These are phyloP conservation scores for Actinernus sp. DNA, from an alignment of 92 coral and sea anemone species.

Conservation along the genomic window DNA sequence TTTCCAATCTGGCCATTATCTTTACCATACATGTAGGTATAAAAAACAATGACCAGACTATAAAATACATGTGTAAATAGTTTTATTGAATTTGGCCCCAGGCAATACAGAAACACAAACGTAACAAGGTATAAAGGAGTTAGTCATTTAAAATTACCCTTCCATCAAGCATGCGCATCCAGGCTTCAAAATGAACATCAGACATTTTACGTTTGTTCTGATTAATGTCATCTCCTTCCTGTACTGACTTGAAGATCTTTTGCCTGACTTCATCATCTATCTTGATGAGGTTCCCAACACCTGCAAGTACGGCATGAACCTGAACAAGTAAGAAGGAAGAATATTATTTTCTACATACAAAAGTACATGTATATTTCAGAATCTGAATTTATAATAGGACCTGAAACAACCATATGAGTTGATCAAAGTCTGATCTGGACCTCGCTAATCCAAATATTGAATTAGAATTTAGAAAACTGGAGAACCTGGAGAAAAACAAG, in stretches of 20 bases:
- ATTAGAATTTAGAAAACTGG: no score
- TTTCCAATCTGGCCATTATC: no score
- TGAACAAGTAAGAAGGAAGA: not conserved
- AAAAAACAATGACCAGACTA: no score
- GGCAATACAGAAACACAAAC: no score
- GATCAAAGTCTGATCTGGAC: no score
- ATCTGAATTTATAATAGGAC: not conserved
- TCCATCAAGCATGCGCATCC: constrained; percentile 84
- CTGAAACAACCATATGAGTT: not conserved
- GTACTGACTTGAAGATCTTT: constrained; percentile 49
- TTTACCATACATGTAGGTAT: no score
- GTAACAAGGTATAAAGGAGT: not conserved
- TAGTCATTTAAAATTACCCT: constrained; percentile 35
- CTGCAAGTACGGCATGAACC: constrained; percentile 73
- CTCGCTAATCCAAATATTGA: no score
- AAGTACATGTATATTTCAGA: not conserved
- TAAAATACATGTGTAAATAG: no score
- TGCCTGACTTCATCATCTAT: constrained; percentile 64
- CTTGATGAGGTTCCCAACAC: constrained; percentile 56
- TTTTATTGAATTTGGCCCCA: no score
- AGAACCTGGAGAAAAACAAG: no score
- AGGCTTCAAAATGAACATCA: constrained; percentile 72
- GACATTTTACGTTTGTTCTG: constrained; percentile 65
- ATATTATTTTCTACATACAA: not conserved
- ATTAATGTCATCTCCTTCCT: constrained; percentile 54